Percentiles rank a stretch among this genome's conserved stretches.
phyloP scores from a whole-genome alignment of 2,113 vertebrate genomes.

The Nycticryphes semicollaris region DNA sequence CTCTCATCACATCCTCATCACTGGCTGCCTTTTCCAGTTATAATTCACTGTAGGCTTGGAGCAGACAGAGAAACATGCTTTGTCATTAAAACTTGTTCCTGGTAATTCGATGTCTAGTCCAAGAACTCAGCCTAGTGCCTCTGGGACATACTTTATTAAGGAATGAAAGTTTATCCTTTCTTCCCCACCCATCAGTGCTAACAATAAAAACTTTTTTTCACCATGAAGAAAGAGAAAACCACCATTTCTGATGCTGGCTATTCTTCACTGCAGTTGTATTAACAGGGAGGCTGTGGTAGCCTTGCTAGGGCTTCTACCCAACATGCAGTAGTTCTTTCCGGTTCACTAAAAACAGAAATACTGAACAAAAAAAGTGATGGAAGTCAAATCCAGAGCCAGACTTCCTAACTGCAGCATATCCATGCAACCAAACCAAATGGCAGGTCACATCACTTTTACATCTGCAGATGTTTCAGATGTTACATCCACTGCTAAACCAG shows the following conservation, averaged over 20 bases:
- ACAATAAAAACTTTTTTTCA: neutral
- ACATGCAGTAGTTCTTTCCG: neutral
- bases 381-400: neutral
- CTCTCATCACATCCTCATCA: neutral
- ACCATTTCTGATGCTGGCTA: neutral
- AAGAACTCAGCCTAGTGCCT: neutral
- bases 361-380: neutral
- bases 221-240: neutral
- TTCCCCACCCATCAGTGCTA: neutral
- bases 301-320: neutral
- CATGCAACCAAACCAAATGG: neutral
- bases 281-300: neutral
- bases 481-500: neutral
- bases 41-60: slow-evolving; percentile 10
- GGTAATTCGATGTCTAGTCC: neutral
- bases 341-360: neutral
- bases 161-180: neutral
- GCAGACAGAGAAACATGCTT: neutral
- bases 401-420: neutral
- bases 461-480: neutral
- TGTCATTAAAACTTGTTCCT: neutral
- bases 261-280: neutral
- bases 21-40: slow-evolving; percentile 2
- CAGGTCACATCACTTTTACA: neutral
- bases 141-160: neutral